Evolutionary conservation across 2,888 invertebrate species (phyloP), one percentile per base, ranked within the genome.

Genomic region (Scaptodrosophila latifasciaeformis): DNA sequence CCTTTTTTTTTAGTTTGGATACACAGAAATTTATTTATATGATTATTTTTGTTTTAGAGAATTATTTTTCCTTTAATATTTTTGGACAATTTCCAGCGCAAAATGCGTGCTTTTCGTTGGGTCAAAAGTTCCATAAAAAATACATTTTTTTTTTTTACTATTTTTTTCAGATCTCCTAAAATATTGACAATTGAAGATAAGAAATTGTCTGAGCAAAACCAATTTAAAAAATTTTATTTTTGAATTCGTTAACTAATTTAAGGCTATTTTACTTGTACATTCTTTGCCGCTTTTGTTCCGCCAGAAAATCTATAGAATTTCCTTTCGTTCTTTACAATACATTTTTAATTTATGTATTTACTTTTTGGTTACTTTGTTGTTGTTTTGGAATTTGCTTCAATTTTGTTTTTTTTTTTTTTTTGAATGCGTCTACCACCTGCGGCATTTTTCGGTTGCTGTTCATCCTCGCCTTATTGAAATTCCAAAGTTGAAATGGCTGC

Each of bases 61-160:
- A 35, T 47, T 24, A 13, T 46, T 24, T 62, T 62, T 46, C 18
- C 10, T 44, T 29, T 44, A 52, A 42, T 56, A 79, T 62, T 63
- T 79, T 72, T 72, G 72, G 72, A 72, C 65, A 52, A 56, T 70
- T 72, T 72, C 72, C 77, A 76, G 72, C 48, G 39, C 53, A 24
- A 35, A 45, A 31, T 3, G 15, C 30, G 18, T 31, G 31, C 24
- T 24, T 18, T 17, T 27, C 47, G 29, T 18, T 12, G 17, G 12
- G 42, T 24, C 24, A 18, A 4, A 42, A 18, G 9, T 13, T 9
- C 13, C 15, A 37, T 13, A 37, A 37, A 37, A 37, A 24, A 72
- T n/a, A n/a, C n/a, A n/a, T n/a, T n/a, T 72, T 79, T 79, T 79
- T 80, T 77, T 65, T 72, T 64, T 80, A 80, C 79, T 77, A 78